phyloP scores from a whole-genome alignment of 2,797 vertebrate species.

The Artibeus jamaicensis region DNA sequence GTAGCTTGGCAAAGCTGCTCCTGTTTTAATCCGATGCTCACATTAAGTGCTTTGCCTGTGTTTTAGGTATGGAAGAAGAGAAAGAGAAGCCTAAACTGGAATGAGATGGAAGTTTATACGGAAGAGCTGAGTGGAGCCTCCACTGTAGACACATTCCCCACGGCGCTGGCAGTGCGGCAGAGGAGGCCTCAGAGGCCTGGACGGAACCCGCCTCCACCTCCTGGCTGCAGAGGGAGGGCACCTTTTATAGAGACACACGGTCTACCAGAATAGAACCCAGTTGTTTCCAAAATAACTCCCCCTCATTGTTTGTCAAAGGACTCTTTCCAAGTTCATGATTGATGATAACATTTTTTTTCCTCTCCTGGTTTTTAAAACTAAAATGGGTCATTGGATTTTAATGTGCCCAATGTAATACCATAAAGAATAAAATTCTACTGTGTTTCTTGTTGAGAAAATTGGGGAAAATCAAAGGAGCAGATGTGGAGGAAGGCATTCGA shows the following conservation, averaged over 20 bases:
- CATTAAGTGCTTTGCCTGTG: constrained; percentile 49
- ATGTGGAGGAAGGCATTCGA: constrained; percentile 12
- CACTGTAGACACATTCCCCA: constrained; percentile 44
- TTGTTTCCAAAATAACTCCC: constrained; percentile 64
- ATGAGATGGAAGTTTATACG: constrained; percentile 62
- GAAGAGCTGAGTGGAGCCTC: constrained; percentile 24
- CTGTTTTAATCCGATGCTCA: constrained; percentile 43
- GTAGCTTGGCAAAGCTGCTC: neutral
- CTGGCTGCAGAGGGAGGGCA: constrained; percentile 15
- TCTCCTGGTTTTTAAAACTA: constrained; percentile 49
- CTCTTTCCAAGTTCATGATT: constrained; percentile 18
- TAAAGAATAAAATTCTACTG: constrained; percentile 59
- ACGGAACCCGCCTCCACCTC: constrained; percentile 35
- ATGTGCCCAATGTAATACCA: constrained; percentile 47
- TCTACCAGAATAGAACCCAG: neutral
- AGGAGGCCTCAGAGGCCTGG: constrained; percentile 61
- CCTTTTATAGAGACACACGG: constrained; percentile 57
- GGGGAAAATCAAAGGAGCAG: constrained; percentile 48
- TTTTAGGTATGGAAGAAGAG: constrained; percentile 85
- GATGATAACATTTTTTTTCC: neutral
- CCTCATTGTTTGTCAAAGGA: constrained; percentile 54
- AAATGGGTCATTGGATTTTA: constrained; percentile 34
- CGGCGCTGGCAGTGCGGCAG: constrained; percentile 23
- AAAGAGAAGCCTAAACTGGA: constrained; percentile 83
- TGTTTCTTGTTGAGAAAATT: constrained; percentile 68